phyloP scores from a whole-genome alignment of 1,140 invertebrate species.

The Bombus pascuorum region DNA sequence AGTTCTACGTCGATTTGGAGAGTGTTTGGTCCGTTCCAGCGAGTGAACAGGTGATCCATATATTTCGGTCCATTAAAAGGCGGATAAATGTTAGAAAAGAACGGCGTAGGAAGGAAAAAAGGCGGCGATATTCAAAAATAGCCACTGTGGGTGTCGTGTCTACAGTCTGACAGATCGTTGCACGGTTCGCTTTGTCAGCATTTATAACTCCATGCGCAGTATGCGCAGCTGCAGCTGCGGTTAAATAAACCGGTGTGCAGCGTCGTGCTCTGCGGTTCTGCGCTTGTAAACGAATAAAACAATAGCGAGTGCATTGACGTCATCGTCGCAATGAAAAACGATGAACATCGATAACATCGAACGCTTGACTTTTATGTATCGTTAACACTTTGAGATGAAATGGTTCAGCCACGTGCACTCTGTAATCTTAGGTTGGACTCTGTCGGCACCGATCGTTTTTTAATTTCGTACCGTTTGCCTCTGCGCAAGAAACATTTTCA shows the following conservation, averaged over 20 bases:
- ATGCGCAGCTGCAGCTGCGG: constrained; percentile 34
- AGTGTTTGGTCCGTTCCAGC: too few species aligned
- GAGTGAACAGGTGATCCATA: neutral
- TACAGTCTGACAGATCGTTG: constrained; percentile 11
- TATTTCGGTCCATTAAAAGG: neutral
- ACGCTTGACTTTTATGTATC: constrained; percentile 34
- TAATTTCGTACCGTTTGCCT: neutral
- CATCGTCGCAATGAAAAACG: constrained; percentile 44
- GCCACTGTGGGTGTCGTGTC: constrained; percentile 25
- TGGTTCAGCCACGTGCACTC: neutral
- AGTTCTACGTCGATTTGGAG: neutral
- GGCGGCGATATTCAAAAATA: constrained; percentile 43
- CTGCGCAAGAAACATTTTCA: neutral
- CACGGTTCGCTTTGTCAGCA: constrained; percentile 46
- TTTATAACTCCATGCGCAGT: constrained; percentile 54
- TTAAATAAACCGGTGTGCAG: constrained; percentile 56
- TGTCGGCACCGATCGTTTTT: neutral
- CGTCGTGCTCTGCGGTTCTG: neutral
- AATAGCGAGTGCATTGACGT: constrained; percentile 54
- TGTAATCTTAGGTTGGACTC: neutral
- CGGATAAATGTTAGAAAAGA: constrained; percentile 2
- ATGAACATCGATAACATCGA: constrained; percentile 28
- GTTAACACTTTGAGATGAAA: constrained; percentile 36
- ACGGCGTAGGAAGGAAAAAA: neutral
- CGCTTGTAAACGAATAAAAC: constrained; percentile 52